phyloP scores from a whole-genome alignment of 2,113 vertebrate genomes.

The Leptocoma aspasia region DNA sequence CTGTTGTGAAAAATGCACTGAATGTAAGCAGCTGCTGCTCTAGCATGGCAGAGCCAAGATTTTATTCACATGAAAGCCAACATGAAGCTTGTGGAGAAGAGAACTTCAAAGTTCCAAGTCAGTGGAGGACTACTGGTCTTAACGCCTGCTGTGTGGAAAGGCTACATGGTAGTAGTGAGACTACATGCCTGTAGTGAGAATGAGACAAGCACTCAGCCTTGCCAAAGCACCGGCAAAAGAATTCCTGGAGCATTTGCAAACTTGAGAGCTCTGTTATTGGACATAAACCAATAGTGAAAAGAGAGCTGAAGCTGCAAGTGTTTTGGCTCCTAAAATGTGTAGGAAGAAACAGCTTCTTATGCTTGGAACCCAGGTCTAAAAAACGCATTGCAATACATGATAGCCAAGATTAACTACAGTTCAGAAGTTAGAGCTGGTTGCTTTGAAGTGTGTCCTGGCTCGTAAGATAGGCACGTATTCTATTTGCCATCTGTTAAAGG shows the following conservation, averaged over 20 bases:
- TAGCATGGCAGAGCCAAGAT: neutral
- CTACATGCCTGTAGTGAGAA: neutral
- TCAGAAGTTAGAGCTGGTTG: neutral
- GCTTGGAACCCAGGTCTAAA: neutral
- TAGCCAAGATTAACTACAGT: neutral
- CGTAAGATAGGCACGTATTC: no score
- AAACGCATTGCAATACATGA: neutral
- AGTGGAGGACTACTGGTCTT: neutral
- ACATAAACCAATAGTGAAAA: neutral
- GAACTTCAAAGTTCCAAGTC: neutral
- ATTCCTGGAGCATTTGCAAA: neutral
- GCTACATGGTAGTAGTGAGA: no score
- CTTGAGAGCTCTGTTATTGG: neutral
- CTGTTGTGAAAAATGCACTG: neutral
- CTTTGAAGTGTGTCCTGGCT: no score
- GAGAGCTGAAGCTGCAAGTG: neutral
- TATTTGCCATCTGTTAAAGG: no score
- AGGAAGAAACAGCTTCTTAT: neutral
- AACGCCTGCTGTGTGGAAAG: neutral
- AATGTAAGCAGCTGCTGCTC: slow-evolving; percentile 9
- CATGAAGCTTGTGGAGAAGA: neutral
- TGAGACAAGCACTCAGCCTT: neutral
- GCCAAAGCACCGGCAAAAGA: neutral
- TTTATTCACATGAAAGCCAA: neutral
- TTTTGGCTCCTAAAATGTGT: neutral